These are phyloP conservation scores for Myotis findleyi DNA, from an alignment of 2,797 vertebrate genomes.

Conservation along the genomic window DNA sequence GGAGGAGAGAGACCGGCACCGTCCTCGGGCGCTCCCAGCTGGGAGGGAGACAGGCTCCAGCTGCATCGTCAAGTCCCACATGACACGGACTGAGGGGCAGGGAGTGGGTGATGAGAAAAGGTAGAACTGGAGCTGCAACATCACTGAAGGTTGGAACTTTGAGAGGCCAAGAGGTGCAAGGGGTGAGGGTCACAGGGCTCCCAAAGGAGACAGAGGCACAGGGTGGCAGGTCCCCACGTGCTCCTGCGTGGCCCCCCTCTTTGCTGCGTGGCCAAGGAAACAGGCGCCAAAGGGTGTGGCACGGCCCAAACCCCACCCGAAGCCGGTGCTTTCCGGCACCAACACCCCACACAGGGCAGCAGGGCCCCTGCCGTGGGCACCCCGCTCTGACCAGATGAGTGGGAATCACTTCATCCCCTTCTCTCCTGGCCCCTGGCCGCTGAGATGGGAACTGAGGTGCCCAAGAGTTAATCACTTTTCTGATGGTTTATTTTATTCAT, in stretches of 20 bases:
- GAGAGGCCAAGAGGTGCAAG: not conserved
- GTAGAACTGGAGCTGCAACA: not conserved
- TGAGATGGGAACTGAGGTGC: conserved; percentile 80
- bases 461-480: conserved; percentile 87
- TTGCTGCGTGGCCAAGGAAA: not conserved
- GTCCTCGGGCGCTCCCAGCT: too few relatives aligned
- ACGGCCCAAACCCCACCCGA: not conserved
- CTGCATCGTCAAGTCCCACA: rapidly evolving
- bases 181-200: not conserved
- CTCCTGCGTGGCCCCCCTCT: not conserved
- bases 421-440: not conserved
- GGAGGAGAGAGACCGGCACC: not conserved
- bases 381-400: conserved; percentile 54
- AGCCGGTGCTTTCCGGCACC: not conserved
- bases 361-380: not conserved
- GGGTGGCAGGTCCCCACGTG: rapidly evolving
- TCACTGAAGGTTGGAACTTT: not conserved
- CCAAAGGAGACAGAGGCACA: not conserved
- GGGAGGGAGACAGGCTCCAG: not conserved
- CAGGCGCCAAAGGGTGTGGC: not conserved
- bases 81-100: not conserved
- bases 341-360: not conserved
- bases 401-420: not conserved
- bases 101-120: not conserved
- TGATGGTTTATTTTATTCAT: conserved; percentile 89